These are phyloP conservation scores for Beris morrisii DNA, from an alignment of 2,888 invertebrate species.

Conservation along the genomic window DNA sequence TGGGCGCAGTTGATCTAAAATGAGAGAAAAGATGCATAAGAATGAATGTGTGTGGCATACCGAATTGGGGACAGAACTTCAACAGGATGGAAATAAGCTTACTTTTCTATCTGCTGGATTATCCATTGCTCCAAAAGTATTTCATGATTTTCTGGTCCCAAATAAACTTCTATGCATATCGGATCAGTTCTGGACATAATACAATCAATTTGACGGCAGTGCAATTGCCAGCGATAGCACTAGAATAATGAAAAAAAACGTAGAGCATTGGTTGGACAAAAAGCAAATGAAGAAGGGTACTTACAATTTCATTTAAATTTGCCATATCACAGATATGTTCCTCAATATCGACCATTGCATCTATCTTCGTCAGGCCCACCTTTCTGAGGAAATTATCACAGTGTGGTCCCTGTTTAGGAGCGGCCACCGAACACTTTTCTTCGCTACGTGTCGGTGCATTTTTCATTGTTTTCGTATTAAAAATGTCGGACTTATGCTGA, in stretches of 20 bases:
- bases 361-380: slow-evolving; percentile 52
- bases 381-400: slow-evolving; percentile 57
- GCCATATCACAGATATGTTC: slow-evolving; percentile 57
- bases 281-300: slow-evolving; percentile 29
- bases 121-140: slow-evolving; percentile 57
- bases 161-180: slow-evolving; percentile 56
- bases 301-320: slow-evolving; percentile 56
- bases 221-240: slow-evolving; percentile 56
- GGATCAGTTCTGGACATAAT: slow-evolving; percentile 53
- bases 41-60: not conserved
- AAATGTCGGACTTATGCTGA: slow-evolving; percentile 2
- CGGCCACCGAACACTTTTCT: slow-evolving; percentile 34
- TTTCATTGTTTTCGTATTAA: slow-evolving; percentile 16
- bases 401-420: slow-evolving; percentile 56
- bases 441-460: slow-evolving; percentile 9
- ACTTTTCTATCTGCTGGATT: slow-evolving; percentile 54
- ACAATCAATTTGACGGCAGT: slow-evolving; percentile 54
- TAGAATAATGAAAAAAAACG: slow-evolving; percentile 38
- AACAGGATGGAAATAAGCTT: no score
- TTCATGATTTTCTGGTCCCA: slow-evolving; percentile 54
- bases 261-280: not conserved
- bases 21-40: not conserved
- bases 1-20: slow-evolving; percentile 64
- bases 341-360: slow-evolving; percentile 48
- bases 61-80: not conserved